Evolutionary conservation across 2,797 vertebrate genomes (phyloP).

Genomic region (Leptoclinus maculatus): DNA sequence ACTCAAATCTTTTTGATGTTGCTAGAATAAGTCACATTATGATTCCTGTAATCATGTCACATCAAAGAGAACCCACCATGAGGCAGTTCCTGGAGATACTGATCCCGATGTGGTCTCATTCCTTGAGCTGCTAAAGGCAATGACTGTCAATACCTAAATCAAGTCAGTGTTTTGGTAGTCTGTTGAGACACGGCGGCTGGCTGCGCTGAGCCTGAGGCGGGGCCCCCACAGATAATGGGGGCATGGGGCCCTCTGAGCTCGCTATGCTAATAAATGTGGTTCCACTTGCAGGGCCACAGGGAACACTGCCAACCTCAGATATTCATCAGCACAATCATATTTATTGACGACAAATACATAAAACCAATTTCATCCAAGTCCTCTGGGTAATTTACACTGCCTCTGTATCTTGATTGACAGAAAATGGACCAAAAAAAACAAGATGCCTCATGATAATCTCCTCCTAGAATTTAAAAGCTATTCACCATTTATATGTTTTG

Average conservation of each 20-base stretch:
- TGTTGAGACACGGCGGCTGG: not conserved
- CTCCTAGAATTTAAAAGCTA: not conserved
- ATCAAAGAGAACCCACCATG: not conserved
- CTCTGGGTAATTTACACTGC: not conserved
- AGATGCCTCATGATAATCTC: not conserved
- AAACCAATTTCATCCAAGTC: not conserved
- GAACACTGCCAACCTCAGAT: not conserved
- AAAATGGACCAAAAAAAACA: not conserved
- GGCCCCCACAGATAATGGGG: not conserved
- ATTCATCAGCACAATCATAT: not conserved
- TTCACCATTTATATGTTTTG: not conserved
- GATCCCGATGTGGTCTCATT: not conserved
- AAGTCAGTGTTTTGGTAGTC: slow-evolving; percentile 28
- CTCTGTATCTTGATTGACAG: no score
- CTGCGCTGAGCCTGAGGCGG: slow-evolving; percentile 11
- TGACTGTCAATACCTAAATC: slow-evolving; percentile 31
- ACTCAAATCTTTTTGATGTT: not conserved
- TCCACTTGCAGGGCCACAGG: not conserved
- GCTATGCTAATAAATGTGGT: not conserved
- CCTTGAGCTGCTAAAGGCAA: slow-evolving; percentile 26
- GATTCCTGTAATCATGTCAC: not conserved
- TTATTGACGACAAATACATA: not conserved
- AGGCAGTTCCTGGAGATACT: not conserved
- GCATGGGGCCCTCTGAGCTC: not conserved
- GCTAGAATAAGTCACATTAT: not conserved